Evolutionary conservation across 2,113 vertebrate species (phyloP), one percentile per base, ranked within the genome.

Genomic region (Merops nubicus): DNA sequence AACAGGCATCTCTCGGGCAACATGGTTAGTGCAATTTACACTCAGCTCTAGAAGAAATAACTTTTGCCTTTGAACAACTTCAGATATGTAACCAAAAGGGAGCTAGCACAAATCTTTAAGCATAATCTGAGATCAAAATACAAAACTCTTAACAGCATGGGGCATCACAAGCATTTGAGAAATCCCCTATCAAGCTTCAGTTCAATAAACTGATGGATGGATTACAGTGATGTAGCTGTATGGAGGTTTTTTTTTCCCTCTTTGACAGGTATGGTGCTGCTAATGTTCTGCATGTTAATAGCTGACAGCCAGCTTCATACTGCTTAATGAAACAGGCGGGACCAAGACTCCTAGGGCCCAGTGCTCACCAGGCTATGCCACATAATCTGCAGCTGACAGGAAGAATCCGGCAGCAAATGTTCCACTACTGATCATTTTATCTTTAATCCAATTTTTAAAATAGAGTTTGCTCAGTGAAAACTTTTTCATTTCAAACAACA

Each of bases 51-150:
- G 69, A 82, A 89, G 43, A 80, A 94, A 70, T 47, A 89, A 87
- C 15, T 57, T 89, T 34, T 57, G 20, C 53, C 74, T 95, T 96
- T 76, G 62, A 94, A 88, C 25, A 85, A 28, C 74, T 81, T 91
- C 70, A 94, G 88, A 73, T 76, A 19, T 38, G 34, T 69, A 90
- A 79, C 79, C 79, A 25, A 75, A 85, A 93, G 51, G 18, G 26
- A 96, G 68, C 25, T 53, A 68, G 54, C 42, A 91, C 70, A 93
- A 85, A 94, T 60, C 84, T 89, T 93, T 84, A 80, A 64, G 48
- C 33, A 33, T 82, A 95, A 97, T 85, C 96, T 85, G 91, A 95
- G 87, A 93, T 90, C 59, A 91, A 96, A 97, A 93, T 80, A 70
- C 29, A 90, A 89, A 91, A 93, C 47, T 77, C 68, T n/a, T 51